Evolutionary conservation across 2,113 vertebrate genomes (phyloP), one percentile per base, ranked within the genome.

Genomic region (Ascaphus truei): DNA sequence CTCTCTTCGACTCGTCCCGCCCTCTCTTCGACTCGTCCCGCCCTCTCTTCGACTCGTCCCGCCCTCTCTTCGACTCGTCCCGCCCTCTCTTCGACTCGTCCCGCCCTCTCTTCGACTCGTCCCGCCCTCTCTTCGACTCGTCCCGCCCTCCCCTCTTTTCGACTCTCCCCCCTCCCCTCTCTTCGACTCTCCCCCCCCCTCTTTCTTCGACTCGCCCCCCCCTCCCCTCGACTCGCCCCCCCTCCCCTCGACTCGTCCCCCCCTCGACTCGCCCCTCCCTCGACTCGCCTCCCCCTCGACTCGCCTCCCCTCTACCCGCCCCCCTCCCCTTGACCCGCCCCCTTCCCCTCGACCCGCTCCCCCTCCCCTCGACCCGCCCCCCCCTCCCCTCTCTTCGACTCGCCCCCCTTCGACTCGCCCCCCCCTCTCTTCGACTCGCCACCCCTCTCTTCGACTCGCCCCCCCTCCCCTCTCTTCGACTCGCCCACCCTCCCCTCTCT

Each of bases 311-410:
- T 20, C 7, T 43, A 12, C 10, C 39, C 15, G 7, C 25, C 77
- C 68, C 23, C 36, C 72, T 67, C 75, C 36, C 7, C 1, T 75
- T 98, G 96, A 75, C 95, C 97, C 0, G 97, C 99, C 15, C n/a
- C n/a, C n/a, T n/a, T n/a, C n/a, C n/a, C n/a, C n/a, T n/a, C n/a
- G n/a, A n/a, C n/a, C n/a, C n/a, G n/a, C n/a, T n/a, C n/a, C n/a
- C n/a, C n/a, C n/a, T n/a, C n/a, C n/a, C n/a, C n/a, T n/a, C n/a
- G n/a, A n/a, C n/a, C n/a, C n/a, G n/a, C n/a, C n/a, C n/a, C n/a
- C n/a, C n/a, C n/a, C n/a, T n/a, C n/a, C n/a, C n/a, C n/a, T n/a
- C n/a, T n/a, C n/a, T n/a, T n/a, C n/a, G n/a, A n/a, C n/a, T n/a
- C n/a, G n/a, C n/a, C n/a, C n/a, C n/a, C n/a, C n/a, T n/a, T n/a